Conservation (phyloP, 2,113 vertebrate species). For the Lophochroa leadbeateri region DNA sequence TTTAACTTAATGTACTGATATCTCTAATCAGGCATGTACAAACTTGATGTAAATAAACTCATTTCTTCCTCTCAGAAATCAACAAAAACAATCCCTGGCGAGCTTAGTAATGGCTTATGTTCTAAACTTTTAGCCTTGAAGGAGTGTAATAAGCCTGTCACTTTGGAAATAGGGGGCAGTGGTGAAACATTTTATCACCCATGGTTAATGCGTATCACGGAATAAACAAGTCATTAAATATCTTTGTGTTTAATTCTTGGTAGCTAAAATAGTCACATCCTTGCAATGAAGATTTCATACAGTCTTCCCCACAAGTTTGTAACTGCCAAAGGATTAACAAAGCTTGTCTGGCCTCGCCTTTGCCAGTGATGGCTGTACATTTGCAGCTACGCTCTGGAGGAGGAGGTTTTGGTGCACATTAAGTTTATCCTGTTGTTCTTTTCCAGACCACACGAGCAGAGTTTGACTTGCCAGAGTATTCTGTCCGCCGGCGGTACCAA, state of each 20-base stretch:
- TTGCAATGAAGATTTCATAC: background rate
- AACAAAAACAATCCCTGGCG: background rate
- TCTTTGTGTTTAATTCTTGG: background rate
- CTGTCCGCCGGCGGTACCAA: slow-evolving; percentile 92
- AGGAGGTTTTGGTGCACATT: background rate
- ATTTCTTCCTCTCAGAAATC: background rate
- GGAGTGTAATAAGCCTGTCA: background rate
- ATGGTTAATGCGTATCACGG: background rate
- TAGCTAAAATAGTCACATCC: background rate
- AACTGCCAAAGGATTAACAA: background rate
- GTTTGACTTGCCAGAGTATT: slow-evolving; percentile 95
- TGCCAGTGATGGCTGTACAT: background rate
- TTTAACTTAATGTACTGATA: background rate
- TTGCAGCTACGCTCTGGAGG: background rate
- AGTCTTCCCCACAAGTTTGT: background rate
- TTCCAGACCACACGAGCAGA: slow-evolving; percentile 90
- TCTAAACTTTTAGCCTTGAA: background rate
- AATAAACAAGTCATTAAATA: background rate
- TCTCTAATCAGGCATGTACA: background rate
- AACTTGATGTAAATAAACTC: background rate
- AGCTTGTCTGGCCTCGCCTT: background rate
- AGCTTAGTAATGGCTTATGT: background rate
- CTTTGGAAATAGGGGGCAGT: background rate
- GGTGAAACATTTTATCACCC: background rate
- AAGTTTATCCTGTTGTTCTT: background rate